Evolutionary conservation across 2,888 invertebrate genomes (phyloP), one percentile per base, ranked within the genome.

Genomic region (Patella depressa): DNA sequence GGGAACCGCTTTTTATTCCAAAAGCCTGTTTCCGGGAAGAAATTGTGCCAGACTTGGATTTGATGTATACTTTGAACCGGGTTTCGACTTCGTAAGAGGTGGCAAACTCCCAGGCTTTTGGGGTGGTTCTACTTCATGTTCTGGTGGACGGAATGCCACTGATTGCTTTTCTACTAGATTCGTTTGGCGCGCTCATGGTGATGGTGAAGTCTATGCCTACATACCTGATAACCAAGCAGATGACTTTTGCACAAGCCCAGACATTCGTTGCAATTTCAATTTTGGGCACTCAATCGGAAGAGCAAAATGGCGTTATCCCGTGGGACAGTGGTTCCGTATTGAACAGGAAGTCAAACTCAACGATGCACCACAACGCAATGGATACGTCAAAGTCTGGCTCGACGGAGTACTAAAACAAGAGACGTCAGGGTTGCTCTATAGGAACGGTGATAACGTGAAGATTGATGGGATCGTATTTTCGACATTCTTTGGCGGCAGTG

Each of bases 201-300:
- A 85, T 53, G 87, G 86, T 0, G 88, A 87, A 76, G 84, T 84
- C 12, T 88, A 88, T 72, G 80, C 84, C n/a, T 88, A 88, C 75
- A 82, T 86, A 19, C 82, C 85, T 3, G 80, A 83, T 54, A 72
- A 82, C 17, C 85, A 84, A 24, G 80, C 71, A 59, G 65, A 71
- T 29, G 80, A 78, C 59, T 84, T 85, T 75, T 80, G 80, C 59
- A 70, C 77, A 24, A 74, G 76, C 11, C 57, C 74, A n/a, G 74
- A 78, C 34, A 81, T 80, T 17, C 77, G 79, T 29, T 80, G 80
- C 69, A 77, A 82, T 73, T 71, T 73, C 19, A 76, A 73, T 19
- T 81, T 79, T 69, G 84, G 84, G 14, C 81, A 80, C 54, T 82
- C 82, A 0, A 54, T 84, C 29, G 79, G 78, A 0, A 65, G 80